These are phyloP conservation scores for Ecliptopera silaceata DNA, from an alignment of 2,888 invertebrate species.

Conservation along the genomic window DNA sequence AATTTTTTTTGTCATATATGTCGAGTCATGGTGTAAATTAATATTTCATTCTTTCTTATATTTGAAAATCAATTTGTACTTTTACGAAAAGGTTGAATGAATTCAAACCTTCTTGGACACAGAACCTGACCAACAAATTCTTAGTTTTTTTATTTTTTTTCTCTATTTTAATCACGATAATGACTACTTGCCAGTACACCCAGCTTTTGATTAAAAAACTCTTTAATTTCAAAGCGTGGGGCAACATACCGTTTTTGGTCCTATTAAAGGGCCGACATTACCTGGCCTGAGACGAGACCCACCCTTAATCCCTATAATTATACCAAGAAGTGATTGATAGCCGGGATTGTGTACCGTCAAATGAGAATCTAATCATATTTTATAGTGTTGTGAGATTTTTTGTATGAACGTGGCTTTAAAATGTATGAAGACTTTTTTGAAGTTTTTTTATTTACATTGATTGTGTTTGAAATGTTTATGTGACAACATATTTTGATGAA, in stretches of 20 bases:
- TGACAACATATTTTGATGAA: no score
- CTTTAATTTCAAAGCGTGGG: conserved; percentile 51
- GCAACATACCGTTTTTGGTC: conserved; percentile 48
- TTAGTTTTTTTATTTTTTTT: conserved; percentile 13
- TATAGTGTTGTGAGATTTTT: conserved; percentile 31
- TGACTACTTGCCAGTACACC: conserved; percentile 26
- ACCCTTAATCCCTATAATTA: conserved; percentile 80
- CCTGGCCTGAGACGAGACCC: conserved; percentile 43
- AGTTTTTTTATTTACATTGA: neutral
- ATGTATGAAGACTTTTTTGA: neutral
- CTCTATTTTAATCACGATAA: conserved; percentile 27
- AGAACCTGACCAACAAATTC: neutral
- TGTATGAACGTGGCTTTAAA: conserved; percentile 7
- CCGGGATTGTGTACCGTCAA: conserved; percentile 55
- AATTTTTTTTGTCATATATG: no score
- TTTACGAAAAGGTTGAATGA: neutral
- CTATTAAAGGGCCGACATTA: conserved; percentile 62
- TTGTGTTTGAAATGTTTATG: neutral
- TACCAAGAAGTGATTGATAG: conserved; percentile 79
- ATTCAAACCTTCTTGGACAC: neutral
- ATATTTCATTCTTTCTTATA: neutral
- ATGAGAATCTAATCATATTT: conserved; percentile 75
- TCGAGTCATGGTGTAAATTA: no score
- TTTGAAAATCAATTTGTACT: neutral
- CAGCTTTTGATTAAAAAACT: conserved; percentile 56